phyloP scores from a whole-genome alignment of 1,140 invertebrate species.

The Theocolax elegans region DNA sequence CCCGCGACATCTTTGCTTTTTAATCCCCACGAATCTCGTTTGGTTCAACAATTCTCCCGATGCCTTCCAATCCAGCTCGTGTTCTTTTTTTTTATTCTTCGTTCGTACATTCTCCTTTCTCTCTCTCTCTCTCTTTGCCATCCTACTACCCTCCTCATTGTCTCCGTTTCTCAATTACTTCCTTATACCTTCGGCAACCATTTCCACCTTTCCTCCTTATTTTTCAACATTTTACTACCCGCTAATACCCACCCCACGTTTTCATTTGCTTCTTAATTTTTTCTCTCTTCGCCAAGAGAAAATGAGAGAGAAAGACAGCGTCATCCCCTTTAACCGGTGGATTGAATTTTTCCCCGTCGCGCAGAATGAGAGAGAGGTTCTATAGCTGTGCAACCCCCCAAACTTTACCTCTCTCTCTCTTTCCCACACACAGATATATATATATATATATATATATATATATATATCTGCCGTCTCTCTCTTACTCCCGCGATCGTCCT shows the following conservation, averaged over 20 bases:
- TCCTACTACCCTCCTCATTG: background rate
- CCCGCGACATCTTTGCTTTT: background rate
- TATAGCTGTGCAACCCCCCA: background rate
- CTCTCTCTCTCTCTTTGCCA: background rate
- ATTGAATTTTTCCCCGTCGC: slow-evolving; percentile 66
- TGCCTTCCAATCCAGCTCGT: background rate
- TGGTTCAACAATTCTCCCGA: background rate
- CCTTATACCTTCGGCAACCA: background rate
- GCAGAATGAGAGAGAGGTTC: slow-evolving; percentile 36
- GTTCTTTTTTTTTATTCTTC: background rate
- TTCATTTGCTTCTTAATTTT: slow-evolving; percentile 32
- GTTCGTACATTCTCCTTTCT: background rate
- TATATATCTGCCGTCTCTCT: slow-evolving; percentile 30
- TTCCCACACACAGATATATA: slow-evolving; percentile 28
- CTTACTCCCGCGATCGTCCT: slow-evolving; percentile 41
- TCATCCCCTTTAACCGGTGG: slow-evolving; percentile 65
- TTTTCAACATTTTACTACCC: slow-evolving; percentile 45
- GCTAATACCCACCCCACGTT: slow-evolving; percentile 26
- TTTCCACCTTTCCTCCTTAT: background rate
- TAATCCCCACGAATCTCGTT: background rate
- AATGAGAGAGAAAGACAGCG: slow-evolving; percentile 49
- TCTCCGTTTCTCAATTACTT: slow-evolving; percentile 1
- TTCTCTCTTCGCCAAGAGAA: slow-evolving; percentile 42
- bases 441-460: too few species aligned
- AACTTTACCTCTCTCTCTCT: slow-evolving; percentile 36